Conservation (phyloP, 2,888 invertebrate species). For the Tuberolachnus salignus region DNA sequence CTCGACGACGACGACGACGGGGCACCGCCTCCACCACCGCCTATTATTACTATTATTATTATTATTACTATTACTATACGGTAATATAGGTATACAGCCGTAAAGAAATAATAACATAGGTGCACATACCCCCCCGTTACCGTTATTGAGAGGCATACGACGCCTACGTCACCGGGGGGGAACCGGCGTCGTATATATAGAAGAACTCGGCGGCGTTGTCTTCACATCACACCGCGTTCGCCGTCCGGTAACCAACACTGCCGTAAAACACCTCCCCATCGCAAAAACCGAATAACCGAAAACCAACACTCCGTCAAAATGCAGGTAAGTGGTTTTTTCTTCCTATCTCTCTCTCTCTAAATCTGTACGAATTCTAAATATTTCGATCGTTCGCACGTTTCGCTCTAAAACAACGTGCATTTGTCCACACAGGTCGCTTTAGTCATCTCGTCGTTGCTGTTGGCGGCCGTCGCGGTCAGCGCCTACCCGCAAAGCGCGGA, state of each 20-base stretch:
- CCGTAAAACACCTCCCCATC: too few relatives aligned
- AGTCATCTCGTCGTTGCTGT: conserved; percentile 29
- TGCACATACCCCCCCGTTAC: conserved; percentile 18
- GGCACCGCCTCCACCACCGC: conserved; percentile 49
- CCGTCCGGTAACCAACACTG: not conserved
- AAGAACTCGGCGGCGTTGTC: not conserved
- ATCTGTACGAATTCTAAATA: too few relatives aligned
- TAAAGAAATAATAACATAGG: not conserved
- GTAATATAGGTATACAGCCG: not conserved
- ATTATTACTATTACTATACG: not conserved
- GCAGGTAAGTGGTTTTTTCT: conserved; percentile 28
- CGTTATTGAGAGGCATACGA: not conserved
- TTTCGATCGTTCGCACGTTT: not conserved
- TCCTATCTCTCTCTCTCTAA: too few relatives aligned
- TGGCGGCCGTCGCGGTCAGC: conserved; percentile 61
- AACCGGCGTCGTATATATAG: conserved; percentile 28
- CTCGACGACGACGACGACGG: conserved; percentile 9
- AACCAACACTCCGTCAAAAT: conserved; percentile 10
- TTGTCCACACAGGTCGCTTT: conserved; percentile 21
- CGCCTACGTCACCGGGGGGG: not conserved
- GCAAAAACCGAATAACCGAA: too few relatives aligned
- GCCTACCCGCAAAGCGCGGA: conserved; percentile 60
- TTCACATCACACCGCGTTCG: not conserved
- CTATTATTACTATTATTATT: too few relatives aligned
- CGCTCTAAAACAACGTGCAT: not conserved